phyloP scores from a whole-genome alignment of 2,888 invertebrate genomes.

The Trissolcus japonicus region DNA sequence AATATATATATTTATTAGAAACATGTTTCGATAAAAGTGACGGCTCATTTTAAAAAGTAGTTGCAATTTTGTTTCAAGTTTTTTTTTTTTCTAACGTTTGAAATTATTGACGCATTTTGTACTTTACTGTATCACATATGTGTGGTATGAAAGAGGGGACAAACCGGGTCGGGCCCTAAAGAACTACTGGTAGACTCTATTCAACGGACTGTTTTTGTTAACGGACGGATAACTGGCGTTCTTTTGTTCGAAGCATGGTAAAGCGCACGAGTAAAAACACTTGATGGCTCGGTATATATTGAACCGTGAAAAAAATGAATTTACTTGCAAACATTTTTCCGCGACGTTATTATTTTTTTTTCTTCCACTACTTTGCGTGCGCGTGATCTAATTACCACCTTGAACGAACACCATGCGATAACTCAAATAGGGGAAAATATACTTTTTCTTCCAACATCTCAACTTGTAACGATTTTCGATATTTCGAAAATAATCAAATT shows the following conservation, averaged over 20 bases:
- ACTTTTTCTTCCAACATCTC: neutral
- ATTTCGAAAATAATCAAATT: too few relatives aligned
- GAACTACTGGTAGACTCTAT: constrained; percentile 51
- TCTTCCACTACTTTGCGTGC: neutral
- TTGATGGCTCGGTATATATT: constrained; percentile 27
- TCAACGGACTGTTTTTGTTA: constrained; percentile 54
- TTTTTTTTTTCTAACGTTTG: constrained; percentile 11
- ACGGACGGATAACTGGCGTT: constrained; percentile 54
- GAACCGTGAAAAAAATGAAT: constrained; percentile 23
- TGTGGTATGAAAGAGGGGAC: constrained; percentile 34
- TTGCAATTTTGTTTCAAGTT: too few relatives aligned
- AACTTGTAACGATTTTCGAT: neutral
- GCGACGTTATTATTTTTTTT: constrained; percentile 3
- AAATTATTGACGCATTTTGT: constrained; percentile 27
- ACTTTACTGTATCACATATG: constrained; percentile 6
- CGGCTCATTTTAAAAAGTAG: too few relatives aligned
- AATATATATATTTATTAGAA: too few relatives aligned
- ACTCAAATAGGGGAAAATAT: too few relatives aligned
- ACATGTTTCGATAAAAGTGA: too few relatives aligned
- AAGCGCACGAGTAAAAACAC: constrained; percentile 29
- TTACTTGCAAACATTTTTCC: constrained; percentile 8
- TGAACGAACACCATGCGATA: too few relatives aligned
- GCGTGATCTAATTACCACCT: neutral
- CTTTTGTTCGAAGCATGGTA: constrained; percentile 38
- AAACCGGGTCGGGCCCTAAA: constrained; percentile 53